phyloP scores from a whole-genome alignment of 2,113 vertebrate species.

The Pollimyrus isidori region DNA sequence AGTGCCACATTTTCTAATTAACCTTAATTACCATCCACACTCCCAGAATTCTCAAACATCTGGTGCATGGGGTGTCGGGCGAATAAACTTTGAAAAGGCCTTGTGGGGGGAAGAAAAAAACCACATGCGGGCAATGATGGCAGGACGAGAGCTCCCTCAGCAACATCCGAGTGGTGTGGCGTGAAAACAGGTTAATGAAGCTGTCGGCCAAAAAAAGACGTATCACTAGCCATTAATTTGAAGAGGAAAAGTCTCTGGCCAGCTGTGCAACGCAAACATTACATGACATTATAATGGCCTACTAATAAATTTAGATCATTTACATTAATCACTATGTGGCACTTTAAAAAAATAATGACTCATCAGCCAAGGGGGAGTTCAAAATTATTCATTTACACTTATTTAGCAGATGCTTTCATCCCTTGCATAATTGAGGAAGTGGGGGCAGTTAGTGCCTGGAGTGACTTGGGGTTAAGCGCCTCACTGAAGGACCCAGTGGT shows the following conservation, averaged over 20 bases:
- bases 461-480: neutral
- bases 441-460: neutral
- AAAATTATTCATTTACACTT: neutral
- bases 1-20: constrained; percentile 10
- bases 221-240: neutral
- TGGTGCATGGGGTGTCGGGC: neutral
- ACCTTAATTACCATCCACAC: constrained; percentile 2
- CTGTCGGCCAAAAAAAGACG: neutral
- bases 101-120: neutral
- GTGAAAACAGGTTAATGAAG: constrained; percentile 3
- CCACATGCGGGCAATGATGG: neutral
- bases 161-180: neutral
- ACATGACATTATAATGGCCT: neutral
- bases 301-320: neutral
- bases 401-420: neutral
- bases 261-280: neutral
- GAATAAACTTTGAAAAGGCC: neutral
- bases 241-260: neutral
- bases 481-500: neutral
- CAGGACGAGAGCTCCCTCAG: neutral
- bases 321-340: neutral
- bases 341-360: neutral
- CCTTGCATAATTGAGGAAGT: neutral
- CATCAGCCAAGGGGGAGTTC: neutral
- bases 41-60: neutral